Percentiles rank a stretch among this genome's conserved stretches.
phyloP scores from a whole-genome alignment of 2,113 vertebrate genomes.

The Rhinopithecus roxellana region DNA sequence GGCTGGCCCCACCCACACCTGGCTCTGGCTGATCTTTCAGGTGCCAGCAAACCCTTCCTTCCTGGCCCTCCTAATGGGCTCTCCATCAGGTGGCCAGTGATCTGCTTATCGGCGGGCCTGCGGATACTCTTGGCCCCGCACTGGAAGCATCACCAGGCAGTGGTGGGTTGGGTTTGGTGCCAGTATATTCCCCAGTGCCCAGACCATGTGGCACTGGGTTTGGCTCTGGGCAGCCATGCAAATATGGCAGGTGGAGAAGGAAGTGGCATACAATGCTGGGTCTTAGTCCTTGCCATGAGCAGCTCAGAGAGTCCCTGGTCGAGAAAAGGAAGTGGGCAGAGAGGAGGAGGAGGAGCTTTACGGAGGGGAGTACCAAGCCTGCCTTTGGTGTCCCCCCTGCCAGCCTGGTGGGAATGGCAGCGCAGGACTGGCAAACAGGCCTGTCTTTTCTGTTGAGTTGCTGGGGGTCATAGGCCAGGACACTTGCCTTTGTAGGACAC shows the following conservation, averaged over 20 bases:
- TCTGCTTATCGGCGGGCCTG: not conserved
- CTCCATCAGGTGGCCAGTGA: accelerated
- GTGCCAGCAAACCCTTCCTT: not conserved
- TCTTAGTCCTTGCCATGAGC: not conserved
- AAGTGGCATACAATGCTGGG: not conserved
- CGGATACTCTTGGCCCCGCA: not conserved
- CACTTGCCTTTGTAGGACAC: not conserved
- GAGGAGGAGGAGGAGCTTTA: not conserved
- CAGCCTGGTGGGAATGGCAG: not conserved
- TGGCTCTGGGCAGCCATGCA: not conserved
- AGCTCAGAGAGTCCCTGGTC: not conserved
- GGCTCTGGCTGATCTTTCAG: not conserved
- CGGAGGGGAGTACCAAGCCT: not conserved
- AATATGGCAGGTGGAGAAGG: not conserved
- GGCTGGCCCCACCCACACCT: not conserved
- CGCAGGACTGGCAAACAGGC: not conserved
- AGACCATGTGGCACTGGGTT: not conserved
- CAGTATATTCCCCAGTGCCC: not conserved
- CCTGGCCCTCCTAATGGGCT: not conserved
- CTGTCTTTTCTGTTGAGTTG: not conserved
- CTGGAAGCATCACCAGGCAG: not conserved
- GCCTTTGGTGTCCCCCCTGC: not conserved
- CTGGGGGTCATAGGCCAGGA: not conserved
- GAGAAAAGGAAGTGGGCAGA: not conserved
- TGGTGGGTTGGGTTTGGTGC: not conserved